Evolutionary conservation across 2,888 invertebrate species (phyloP), one percentile per base, ranked within the genome.

Genomic region (Girardia tigrina): DNA sequence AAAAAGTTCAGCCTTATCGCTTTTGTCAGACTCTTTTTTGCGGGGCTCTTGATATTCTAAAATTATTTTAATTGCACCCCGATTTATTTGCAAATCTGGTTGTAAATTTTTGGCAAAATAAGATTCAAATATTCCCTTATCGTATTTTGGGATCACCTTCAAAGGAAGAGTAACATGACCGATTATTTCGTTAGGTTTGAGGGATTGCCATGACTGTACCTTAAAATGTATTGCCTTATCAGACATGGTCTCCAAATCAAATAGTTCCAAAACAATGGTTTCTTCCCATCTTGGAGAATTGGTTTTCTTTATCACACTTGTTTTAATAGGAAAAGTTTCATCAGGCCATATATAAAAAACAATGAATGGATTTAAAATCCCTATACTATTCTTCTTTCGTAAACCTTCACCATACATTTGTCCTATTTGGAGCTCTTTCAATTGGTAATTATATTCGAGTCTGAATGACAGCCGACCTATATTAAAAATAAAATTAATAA

Each of bases 251-350:
- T n/a, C n/a, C 56, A 56, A 56, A 56, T 56, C 56, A 16, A 56
- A 56, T 56, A 20, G 56, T 16, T 56, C 56, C n/a, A 20, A 56
- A 56, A 56, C 56, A n/a, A 56, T 56, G 6, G 23, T 23, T 56
- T 56, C 56, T 56, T 56, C 56, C 56, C 56, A 56, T 56, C 56
- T 56, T n/a, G 56, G 56, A 56, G 56, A 56, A 56, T 56, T 56
- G n/a, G 56, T 56, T 56, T 56, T 56, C n/a, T 56, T 56, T 8
- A 56, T 56, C 2, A 56, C 56, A 56, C 56, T 16, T 4, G 56
- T 56, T 56, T 56, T 56, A 6, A 56, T 23, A 12, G 56, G 56
- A n/a, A n/a, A 56, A 6, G 23, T 12, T 20, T 56, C 23, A 56
- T 56, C 56, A 8, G 56, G 56, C 56, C 56, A 56, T 56, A 56